These are phyloP conservation scores for Serrognathus titanus DNA, from an alignment of 2,888 invertebrate genomes.

Conservation along the genomic window DNA sequence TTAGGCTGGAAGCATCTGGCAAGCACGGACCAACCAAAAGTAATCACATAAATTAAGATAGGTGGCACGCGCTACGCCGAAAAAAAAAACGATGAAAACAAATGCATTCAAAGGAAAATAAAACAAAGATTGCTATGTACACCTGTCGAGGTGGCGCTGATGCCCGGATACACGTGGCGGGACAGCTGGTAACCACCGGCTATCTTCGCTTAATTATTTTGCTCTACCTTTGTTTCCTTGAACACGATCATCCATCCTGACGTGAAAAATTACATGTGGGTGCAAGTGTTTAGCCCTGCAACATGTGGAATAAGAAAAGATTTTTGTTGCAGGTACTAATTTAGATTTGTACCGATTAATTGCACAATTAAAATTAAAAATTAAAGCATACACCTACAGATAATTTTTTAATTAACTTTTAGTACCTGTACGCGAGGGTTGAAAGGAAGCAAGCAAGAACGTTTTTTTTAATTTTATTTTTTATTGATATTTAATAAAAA, in stretches of 20 bases:
- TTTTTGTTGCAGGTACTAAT: no score
- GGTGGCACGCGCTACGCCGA: constrained; percentile 22
- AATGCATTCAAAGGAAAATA: constrained; percentile 17
- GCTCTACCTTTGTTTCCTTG: constrained; percentile 15
- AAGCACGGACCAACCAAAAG: constrained; percentile 17
- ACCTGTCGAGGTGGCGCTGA: constrained; percentile 32
- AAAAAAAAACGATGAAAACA: not conserved
- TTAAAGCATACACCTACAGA: no score
- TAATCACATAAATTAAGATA: constrained; percentile 27
- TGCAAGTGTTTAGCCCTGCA: constrained; percentile 15
- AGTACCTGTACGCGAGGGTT: no score
- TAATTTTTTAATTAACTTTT: no score
- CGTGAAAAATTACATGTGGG: constrained; percentile 17
- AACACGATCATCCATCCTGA: constrained; percentile 23
- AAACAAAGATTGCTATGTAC: constrained; percentile 26
- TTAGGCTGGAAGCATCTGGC: constrained; percentile 22
- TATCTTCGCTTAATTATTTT: constrained; percentile 11
- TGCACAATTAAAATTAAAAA: no score
- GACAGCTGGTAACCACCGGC: constrained; percentile 32
- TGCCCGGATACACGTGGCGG: constrained; percentile 37
- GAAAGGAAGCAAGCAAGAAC: no score
- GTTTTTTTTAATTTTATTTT: no score
- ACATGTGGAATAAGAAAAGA: no score
- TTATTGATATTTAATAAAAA: no score
- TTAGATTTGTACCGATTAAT: no score